Evolutionary conservation across 2,113 vertebrate species (phyloP).

Genomic region (Grallaria varia): DNA sequence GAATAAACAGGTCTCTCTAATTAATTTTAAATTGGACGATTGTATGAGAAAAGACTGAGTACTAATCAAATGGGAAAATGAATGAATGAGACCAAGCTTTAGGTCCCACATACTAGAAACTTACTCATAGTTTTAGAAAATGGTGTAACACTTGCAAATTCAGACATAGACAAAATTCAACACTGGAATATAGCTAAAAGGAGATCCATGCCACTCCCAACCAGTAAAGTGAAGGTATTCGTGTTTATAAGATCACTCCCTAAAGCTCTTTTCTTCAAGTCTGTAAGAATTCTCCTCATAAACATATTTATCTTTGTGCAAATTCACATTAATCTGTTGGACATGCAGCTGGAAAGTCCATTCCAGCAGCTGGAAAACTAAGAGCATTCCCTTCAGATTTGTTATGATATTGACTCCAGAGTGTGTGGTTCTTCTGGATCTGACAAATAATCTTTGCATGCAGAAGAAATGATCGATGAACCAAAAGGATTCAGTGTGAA

Average conservation of each 20-base stretch:
- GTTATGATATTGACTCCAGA: neutral
- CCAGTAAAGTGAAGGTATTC: neutral
- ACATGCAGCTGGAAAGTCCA: neutral
- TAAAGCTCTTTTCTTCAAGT: neutral
- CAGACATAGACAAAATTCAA: neutral
- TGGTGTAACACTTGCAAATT: neutral
- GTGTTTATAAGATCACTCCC: neutral
- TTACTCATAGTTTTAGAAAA: neutral
- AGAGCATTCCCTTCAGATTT: neutral
- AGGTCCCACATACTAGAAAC: neutral
- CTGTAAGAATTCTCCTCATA: neutral
- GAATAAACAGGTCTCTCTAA: neutral
- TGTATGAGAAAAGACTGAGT: neutral
- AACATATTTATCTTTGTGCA: neutral
- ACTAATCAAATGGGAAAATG: neutral
- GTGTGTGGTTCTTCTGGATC: neutral
- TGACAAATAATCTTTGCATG: neutral
- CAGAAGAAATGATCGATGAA: neutral
- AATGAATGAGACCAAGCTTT: neutral
- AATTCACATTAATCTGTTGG: neutral
- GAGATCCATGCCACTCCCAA: fast-evolving
- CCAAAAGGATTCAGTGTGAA: neutral
- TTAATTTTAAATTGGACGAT: neutral
- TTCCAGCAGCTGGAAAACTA: neutral
- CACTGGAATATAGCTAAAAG: neutral